Conservation (phyloP, 2,888 invertebrate species). For the Polydrusus tereticollis region DNA sequence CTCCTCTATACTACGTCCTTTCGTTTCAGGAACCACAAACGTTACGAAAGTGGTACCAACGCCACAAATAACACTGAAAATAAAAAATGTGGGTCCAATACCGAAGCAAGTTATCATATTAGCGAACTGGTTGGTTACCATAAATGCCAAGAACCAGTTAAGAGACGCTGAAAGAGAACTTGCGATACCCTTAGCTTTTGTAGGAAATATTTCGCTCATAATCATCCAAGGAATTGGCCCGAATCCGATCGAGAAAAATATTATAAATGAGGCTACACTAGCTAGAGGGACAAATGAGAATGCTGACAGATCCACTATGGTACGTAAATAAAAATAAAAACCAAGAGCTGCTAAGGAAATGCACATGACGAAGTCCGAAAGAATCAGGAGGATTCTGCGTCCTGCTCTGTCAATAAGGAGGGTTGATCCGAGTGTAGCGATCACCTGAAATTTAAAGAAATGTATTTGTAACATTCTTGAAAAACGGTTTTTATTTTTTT, state of each 20-base stretch:
- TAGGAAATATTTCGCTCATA: conserved; percentile 76
- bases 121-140: conserved; percentile 74
- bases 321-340: conserved; percentile 64
- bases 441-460: conserved; percentile 67
- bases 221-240: conserved; percentile 83
- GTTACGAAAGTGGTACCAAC: conserved; percentile 75
- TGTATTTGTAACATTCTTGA: too few species aligned
- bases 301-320: conserved; percentile 57
- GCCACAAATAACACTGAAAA: conserved; percentile 75
- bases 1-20: conserved; percentile 71
- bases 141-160: conserved; percentile 79
- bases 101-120: conserved; percentile 71
- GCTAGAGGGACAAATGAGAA: conserved; percentile 55
- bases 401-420: conserved; percentile 74
- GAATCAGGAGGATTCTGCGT: conserved; percentile 73
- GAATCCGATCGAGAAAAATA: conserved; percentile 74
- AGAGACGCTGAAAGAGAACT: conserved; percentile 77
- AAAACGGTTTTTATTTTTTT: too few species aligned
- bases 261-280: conserved; percentile 55
- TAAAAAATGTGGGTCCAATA: conserved; percentile 75
- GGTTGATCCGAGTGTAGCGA: conserved; percentile 72
- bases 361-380: conserved; percentile 73
- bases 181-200: conserved; percentile 74
- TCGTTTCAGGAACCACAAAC: conserved; percentile 78
- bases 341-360: conserved; percentile 68